A percentile compares a stretch with the other conserved stretches of the same genome.
Evolutionary conservation across 2,113 vertebrate species (phyloP).

Genomic region (Petroica traversi): DNA sequence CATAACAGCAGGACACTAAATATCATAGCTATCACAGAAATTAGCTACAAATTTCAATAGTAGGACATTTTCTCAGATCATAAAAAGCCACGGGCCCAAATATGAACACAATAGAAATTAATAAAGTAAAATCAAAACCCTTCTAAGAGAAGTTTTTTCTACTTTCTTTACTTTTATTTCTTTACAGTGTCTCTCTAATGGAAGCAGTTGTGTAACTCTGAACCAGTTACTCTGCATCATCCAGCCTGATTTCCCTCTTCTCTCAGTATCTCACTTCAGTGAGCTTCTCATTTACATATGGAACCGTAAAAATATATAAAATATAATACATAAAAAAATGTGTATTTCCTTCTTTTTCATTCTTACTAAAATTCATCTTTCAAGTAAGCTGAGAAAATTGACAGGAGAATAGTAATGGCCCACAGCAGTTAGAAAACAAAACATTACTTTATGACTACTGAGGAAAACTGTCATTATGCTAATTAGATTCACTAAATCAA

Average conservation of each 20-base stretch:
- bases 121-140: not conserved
- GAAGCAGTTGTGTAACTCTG: not conserved
- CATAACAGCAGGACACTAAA: not conserved
- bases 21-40: not conserved
- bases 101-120: not conserved
- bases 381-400: not conserved
- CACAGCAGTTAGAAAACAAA: not conserved
- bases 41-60: not conserved
- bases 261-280: not conserved
- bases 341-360: not conserved
- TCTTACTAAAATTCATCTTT: not conserved
- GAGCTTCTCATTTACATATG: not conserved
- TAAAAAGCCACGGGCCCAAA: not conserved
- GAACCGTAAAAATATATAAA: not conserved
- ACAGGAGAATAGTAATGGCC: not conserved
- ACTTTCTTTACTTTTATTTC: not conserved
- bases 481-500: conserved; percentile 21
- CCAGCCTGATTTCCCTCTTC: not conserved
- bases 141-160: not conserved
- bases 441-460: not conserved
- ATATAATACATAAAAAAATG: not conserved
- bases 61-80: not conserved
- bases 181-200: not conserved
- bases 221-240: not conserved
- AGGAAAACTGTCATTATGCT: not conserved